A percentile compares a stretch with the other conserved stretches of the same genome.
phyloP scores from a whole-genome alignment of 1,140 invertebrate genomes.

The Homalodisca vitripennis region DNA sequence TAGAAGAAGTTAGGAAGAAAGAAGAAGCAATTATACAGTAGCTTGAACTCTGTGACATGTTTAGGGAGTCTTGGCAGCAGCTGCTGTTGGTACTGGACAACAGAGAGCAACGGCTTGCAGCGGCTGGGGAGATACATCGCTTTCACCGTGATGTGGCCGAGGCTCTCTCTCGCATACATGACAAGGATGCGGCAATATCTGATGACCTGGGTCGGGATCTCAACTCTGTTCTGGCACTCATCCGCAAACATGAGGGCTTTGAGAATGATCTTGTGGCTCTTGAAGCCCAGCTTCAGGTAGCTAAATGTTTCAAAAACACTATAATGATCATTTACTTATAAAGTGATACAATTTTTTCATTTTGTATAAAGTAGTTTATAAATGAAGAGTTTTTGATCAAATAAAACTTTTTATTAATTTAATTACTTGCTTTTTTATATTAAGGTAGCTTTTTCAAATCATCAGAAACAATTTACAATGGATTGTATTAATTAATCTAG shows the following conservation, averaged over 20 bases:
- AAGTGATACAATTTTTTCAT: background rate
- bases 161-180: constrained; percentile 84
- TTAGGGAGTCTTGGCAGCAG: constrained; percentile 76
- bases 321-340: background rate
- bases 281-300: constrained; percentile 86
- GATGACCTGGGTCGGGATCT: constrained; percentile 85
- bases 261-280: constrained; percentile 94
- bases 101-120: constrained; percentile 81
- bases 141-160: constrained; percentile 97
- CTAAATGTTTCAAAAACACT: background rate
- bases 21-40: no score
- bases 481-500: no score
- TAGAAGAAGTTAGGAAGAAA: no score
- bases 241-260: constrained; percentile 89
- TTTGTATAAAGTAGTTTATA: no score
- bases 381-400: no score
- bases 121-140: constrained; percentile 93
- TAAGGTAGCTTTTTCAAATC: no score
- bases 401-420: no score
- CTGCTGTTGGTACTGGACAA: constrained; percentile 83
- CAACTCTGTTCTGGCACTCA: constrained; percentile 79
- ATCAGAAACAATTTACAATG: no score
- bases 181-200: constrained; percentile 80
- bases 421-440: no score
- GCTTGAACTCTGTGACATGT: no score